Conservation (phyloP, 1,140 invertebrate genomes). For the Formica selysi region DNA sequence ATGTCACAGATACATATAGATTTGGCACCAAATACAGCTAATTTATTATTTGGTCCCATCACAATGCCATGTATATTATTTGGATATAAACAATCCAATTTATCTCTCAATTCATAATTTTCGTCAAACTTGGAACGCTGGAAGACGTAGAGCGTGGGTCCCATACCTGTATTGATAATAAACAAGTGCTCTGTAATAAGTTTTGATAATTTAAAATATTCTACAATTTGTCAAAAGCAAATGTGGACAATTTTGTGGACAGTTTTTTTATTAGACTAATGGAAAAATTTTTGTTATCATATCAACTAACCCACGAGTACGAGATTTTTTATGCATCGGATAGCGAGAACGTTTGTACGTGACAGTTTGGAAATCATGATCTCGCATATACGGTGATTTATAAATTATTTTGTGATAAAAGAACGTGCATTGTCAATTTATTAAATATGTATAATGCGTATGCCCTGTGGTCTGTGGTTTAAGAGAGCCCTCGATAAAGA, state of each 20-base stretch:
- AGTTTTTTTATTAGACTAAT: too few relatives aligned
- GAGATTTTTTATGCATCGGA: constrained; percentile 81
- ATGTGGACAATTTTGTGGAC: too few relatives aligned
- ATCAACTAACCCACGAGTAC: constrained; percentile 83
- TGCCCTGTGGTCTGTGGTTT: too few relatives aligned
- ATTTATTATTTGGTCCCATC: constrained; percentile 74
- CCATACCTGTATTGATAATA: constrained; percentile 83
- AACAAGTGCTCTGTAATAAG: constrained; percentile 8
- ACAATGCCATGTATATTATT: constrained; percentile 86
- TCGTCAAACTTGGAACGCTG: constrained; percentile 32
- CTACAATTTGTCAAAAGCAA: not conserved
- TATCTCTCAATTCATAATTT: constrained; percentile 76
- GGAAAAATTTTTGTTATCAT: too few relatives aligned
- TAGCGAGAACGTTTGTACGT: constrained; percentile 85
- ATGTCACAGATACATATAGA: constrained; percentile 80
- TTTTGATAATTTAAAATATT: not conserved
- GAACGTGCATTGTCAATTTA: not conserved
- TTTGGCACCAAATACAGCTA: constrained; percentile 86
- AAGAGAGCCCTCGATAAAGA: not conserved
- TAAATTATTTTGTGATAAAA: not conserved
- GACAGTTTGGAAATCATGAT: constrained; percentile 76
- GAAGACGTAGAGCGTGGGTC: constrained; percentile 82
- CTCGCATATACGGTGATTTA: constrained; percentile 16
- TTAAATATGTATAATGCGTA: too few relatives aligned
- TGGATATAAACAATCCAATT: constrained; percentile 82